Conservation (phyloP, 2,888 invertebrate species). For the Drosophila kambysellisi region DNA sequence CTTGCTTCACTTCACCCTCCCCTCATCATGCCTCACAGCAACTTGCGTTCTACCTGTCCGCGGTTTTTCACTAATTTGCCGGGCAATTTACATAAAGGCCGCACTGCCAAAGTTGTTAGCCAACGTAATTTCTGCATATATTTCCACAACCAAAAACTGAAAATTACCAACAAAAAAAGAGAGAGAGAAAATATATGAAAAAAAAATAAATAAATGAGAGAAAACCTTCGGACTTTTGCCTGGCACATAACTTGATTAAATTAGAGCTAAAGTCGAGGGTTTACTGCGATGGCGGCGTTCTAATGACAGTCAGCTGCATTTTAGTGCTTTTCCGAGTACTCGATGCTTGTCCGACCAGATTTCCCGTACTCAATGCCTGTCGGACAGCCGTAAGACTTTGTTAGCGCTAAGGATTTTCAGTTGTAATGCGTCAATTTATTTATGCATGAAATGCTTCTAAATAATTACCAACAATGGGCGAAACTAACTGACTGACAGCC, state of each 20-base stretch:
- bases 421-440: constrained; percentile 68
- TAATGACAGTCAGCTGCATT: constrained; percentile 71
- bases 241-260: constrained; percentile 65
- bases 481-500: constrained; percentile 41
- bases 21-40: not conserved
- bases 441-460: constrained; percentile 72
- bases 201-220: not conserved
- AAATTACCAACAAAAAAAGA: constrained; percentile 16
- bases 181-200: constrained; percentile 7
- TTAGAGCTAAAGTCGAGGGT: constrained; percentile 39
- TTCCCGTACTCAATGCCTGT: constrained; percentile 22
- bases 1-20: not conserved
- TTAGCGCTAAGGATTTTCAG: constrained; percentile 53
- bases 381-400: constrained; percentile 64
- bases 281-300: constrained; percentile 17
- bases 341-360: constrained; percentile 38
- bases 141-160: constrained; percentile 28
- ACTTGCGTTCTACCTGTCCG: constrained; percentile 40
- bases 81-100: constrained; percentile 78
- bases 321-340: constrained; percentile 55
- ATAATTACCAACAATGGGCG: constrained; percentile 74
- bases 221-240: constrained; percentile 22
- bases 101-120: constrained; percentile 73
- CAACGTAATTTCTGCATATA: constrained; percentile 69
- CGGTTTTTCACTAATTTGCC: constrained; percentile 74